Base-by-base conservation (phyloP, 2,797 vertebrate species). In the Eulemur mongoz region DNA sequence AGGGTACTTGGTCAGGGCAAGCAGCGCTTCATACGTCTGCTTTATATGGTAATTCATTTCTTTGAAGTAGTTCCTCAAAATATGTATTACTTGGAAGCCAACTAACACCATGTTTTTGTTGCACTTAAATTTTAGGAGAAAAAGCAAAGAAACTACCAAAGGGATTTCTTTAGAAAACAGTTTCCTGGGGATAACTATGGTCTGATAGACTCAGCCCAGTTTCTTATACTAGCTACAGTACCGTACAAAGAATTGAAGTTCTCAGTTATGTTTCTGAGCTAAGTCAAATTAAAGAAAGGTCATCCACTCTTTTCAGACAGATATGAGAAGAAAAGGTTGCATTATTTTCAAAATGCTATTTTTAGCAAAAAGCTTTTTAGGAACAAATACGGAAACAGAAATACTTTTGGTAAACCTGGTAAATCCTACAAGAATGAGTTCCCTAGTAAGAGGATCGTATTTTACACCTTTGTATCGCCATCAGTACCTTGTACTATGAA, bases 101-200 rank as follows among this genome's bases (percentile, higher is more conserved):
- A 48, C 40, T 88, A 92, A 91, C 11, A 38, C 57, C 22, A 67
- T 70, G 13, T 75, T 72, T 93, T 78, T 78, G 30, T 78, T 88
- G 8, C 14, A 61, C 4, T 94, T 7, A 65, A 89, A 57, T 76
- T 90, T 97, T 67, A 81, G 35, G 48, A 94, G 52, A 75, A 84
- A 81, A 15, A 75, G 45, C 22, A 85, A 82, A 80, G 80, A 75
- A 87, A 67, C n/a, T 50, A 50, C 45, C 45, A 79, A 32, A 89
- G 17, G 57, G n/a, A n/a, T 89, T 89, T 91, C 75, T 93, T 80
- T 79, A 92, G 84, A 78, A 93, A 89, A 91, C 25, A 38, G 0
- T 76, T 88, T 52, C 32, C 22, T 86, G 45, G 86, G 50, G 18
- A 59, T 48, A 69, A 83, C 38, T 63, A 10, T 43, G 50, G 5